These are phyloP conservation scores for Geotrupes spiniger DNA, from an alignment of 2,888 invertebrate species.

Conservation along the genomic window DNA sequence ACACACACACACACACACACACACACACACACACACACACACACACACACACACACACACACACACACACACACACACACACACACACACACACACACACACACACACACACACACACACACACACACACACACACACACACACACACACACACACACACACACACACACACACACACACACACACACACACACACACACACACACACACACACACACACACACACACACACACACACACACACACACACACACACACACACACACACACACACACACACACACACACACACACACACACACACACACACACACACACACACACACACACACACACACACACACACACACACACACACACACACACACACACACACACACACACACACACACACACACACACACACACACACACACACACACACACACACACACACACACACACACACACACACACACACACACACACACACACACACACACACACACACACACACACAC, in stretches of 20 bases:
- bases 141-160: constrained; percentile 7
- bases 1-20: background rate
- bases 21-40: constrained; percentile 10
- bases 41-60: constrained; percentile 5
- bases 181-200: constrained; percentile 11
- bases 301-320: constrained; percentile 10
- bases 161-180: constrained; percentile 9
- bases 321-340: constrained; percentile 11
- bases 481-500: constrained; percentile 8
- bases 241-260: constrained; percentile 9
- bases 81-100: constrained; percentile 5
- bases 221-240: constrained; percentile 10
- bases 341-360: constrained; percentile 6
- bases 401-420: constrained; percentile 8
- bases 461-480: constrained; percentile 10
- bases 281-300: constrained; percentile 7
- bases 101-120: constrained; percentile 6
- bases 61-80: constrained; percentile 8
- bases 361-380: constrained; percentile 8
- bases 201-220: constrained; percentile 10
- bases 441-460: constrained; percentile 13
- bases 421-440: constrained; percentile 8
- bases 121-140: constrained; percentile 8
- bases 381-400: constrained; percentile 7
- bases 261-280: constrained; percentile 6